Base-by-base conservation (phyloP, 2,797 vertebrate genomes). In the Glossophaga mutica region DNA sequence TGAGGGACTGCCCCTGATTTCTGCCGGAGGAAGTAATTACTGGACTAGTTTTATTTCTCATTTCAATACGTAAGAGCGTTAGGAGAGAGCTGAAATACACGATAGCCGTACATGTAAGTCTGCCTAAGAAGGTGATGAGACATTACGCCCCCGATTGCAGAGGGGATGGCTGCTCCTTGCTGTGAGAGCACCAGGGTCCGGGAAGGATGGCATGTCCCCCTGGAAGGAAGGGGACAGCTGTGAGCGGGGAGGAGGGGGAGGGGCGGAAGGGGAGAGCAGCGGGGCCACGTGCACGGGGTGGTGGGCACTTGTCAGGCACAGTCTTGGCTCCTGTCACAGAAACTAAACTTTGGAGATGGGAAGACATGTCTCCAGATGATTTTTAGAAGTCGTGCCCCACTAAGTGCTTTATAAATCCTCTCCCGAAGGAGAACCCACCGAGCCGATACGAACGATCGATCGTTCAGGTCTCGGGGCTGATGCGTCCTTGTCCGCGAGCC, bases 251-350 rank as follows among this genome's bases (percentile, higher is more conserved):
- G 16, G 14, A 14, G 26, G 22, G 7, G 4, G 50, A 44, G 24
- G 18, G 39, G 26, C 3, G 52, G 37, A 34, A 62, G 34, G 55
- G 55, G 62, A 57, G 1, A 32, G 67, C 11, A 0, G 4, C 1
- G 37, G 32, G 5, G 3, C 48, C 26, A 4, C 26, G 26, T 21
- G 34, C 6, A 0, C 18, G 52, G 48, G 14, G 3, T 14, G 16
- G 0, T n/a, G 29, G 34, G 18, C 1, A 3, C 29, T 9, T 0
- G 0, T 18, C n/a, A 15, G 14, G 8, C 21, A 57, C 19, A 19
- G 5, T 52, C 65, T 85, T 11, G 59, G 67, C 57, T 73, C 3
- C 52, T 88, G 21, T 39, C 8, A 18, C 19, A 71, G 57, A 59
- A 59, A 37, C 46, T 26, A 76, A 65, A 73, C 68, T 39, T 3